Evolutionary conservation across 2,797 vertebrate genomes (phyloP), one percentile per base, ranked within the genome.

Genomic region (Acanthurus tractus): DNA sequence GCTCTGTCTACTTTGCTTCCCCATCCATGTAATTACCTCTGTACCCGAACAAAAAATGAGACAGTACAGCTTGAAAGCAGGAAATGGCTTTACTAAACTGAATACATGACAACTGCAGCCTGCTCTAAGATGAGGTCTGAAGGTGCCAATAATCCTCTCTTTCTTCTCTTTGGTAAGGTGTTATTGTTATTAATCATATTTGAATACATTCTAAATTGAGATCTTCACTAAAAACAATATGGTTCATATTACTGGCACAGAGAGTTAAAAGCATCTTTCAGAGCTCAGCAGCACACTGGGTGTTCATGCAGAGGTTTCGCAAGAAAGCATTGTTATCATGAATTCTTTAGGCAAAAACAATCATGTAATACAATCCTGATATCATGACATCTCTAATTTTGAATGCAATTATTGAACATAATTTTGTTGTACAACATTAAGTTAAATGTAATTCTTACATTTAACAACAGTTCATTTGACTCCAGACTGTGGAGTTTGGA

Each of bases 21-120:
- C 53, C 70, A 55, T 48, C 46, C 52, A 53, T 76, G 63, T 68
- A 53, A 69, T 82, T 62, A 74, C 25, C 46, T 61, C 61, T 55
- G 42, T 7, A 53, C n/a, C 25, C 29, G 42, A 29, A 46, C 17
- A 6, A 49, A 59, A 59, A 55, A 61, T 45, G 50, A 74, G 10
- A 13, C 61, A 42, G 29, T 29, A 34, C 22, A 20, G 15, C 49
- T 8, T 58, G 23, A 50, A 64, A 61, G 38, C 48, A 15, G 23
- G 6, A n/a, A 54, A 61, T 38, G 14, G 25, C 29, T 67, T 54
- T 25, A 8, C 20, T 62, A 54, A 56, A 61, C 1, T 23, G 20
- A 62, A 68, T 18, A 40, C 8, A 22, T 20, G n/a, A 13, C 10
- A 4, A 36, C 10, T 29, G 15, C 22, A 36, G 17, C 8, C 13